A percentile compares a stretch with the other conserved stretches of the same genome.
Evolutionary conservation across 2,888 invertebrate species (phyloP).

Genomic region (Zele albiditarsus): DNA sequence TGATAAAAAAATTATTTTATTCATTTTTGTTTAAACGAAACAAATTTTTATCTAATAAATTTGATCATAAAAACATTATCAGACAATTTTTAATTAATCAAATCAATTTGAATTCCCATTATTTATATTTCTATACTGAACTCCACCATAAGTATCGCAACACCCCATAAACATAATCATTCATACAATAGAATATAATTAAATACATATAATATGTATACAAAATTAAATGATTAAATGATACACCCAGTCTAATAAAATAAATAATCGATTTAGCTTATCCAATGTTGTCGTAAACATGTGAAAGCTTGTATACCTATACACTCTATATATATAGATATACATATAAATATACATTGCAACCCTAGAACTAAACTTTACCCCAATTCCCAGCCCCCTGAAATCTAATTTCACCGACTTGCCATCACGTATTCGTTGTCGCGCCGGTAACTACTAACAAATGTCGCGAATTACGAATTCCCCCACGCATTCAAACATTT

Average conservation of each 20-base stretch:
- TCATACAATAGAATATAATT: background rate
- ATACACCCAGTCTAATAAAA: background rate
- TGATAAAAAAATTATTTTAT: too few relatives aligned
- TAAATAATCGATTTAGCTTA: slow-evolving; percentile 13
- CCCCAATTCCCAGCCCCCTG: slow-evolving; percentile 57
- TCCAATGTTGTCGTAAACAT: slow-evolving; percentile 43
- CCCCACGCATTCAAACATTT: slow-evolving; percentile 50
- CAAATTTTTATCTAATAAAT: too few relatives aligned
- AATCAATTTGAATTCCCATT: too few relatives aligned
- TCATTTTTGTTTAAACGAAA: too few relatives aligned
- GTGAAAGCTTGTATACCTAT: slow-evolving; percentile 24
- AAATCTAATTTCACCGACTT: slow-evolving; percentile 60
- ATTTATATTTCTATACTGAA: too few relatives aligned
- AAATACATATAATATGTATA: background rate
- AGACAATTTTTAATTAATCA: too few relatives aligned
- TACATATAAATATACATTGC: background rate
- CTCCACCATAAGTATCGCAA: too few relatives aligned
- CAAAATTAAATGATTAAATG: background rate
- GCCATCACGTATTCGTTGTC: slow-evolving; percentile 44
- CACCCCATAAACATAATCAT: background rate
- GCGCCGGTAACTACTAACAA: slow-evolving; percentile 59
- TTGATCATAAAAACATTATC: too few relatives aligned
- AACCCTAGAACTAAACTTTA: slow-evolving; percentile 50
- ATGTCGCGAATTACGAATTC: slow-evolving; percentile 66
- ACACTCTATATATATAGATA: background rate